phyloP scores from a whole-genome alignment of 2,888 invertebrate species.

The Yponomeuta sedellus region DNA sequence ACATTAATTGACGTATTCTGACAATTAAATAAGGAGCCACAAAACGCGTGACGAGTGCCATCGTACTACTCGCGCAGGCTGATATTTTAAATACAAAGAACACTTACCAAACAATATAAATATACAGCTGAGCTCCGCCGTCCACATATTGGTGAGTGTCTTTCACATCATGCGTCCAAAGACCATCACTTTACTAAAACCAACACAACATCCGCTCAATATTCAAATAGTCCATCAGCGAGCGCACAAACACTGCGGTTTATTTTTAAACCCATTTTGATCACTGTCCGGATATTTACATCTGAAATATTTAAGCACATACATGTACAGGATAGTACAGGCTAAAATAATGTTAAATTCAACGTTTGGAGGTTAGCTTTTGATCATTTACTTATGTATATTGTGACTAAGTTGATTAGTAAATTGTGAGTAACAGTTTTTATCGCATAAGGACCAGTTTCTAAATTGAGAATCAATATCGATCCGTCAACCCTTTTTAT shows the following conservation, averaged over 20 bases:
- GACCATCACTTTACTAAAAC: conserved; percentile 9
- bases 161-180: conserved; percentile 56
- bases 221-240: neutral
- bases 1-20: too few species aligned
- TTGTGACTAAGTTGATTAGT: too few species aligned
- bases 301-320: neutral
- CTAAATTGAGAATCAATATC: too few species aligned
- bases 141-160: conserved; percentile 55
- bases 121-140: conserved; percentile 65
- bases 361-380: too few species aligned
- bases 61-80: too few species aligned
- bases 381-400: too few species aligned
- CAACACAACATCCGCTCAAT: conserved; percentile 2
- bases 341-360: too few species aligned
- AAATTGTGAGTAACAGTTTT: too few species aligned
- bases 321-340: neutral
- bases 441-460: too few species aligned
- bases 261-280: neutral
- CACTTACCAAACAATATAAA: conserved; percentile 68
- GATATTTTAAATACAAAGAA: conserved; percentile 6
- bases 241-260: neutral
- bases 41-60: too few species aligned
- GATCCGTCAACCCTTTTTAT: too few species aligned
- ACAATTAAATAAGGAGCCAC: too few species aligned
- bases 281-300: neutral